Percentiles rank a stretch among this genome's conserved stretches.
These are phyloP conservation scores for Meandrusa payeni DNA, from an alignment of 2,888 invertebrate species.

Conservation along the genomic window DNA sequence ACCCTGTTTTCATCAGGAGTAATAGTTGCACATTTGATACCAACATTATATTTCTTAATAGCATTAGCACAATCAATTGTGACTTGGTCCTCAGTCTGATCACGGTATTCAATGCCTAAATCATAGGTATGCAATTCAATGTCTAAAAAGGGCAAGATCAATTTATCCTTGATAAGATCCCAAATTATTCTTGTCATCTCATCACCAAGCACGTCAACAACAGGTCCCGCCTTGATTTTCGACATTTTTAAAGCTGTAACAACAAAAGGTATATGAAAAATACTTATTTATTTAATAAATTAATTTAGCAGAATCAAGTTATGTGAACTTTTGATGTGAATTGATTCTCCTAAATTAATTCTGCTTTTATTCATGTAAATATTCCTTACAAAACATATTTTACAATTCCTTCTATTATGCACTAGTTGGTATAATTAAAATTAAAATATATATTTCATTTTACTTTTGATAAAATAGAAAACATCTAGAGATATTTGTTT, in stretches of 20 bases:
- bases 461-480: no score
- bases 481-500: no score
- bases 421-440: no score
- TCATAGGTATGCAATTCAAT: constrained; percentile 97
- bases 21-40: constrained; percentile 99
- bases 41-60: constrained; percentile 97
- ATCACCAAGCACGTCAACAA: constrained; percentile 96
- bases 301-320: no score
- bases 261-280: constrained; percentile 35
- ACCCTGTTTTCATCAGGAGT: constrained; percentile 98
- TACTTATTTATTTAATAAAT: no score
- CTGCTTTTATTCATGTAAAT: no score
- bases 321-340: no score
- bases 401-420: no score
- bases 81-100: constrained; percentile 96
- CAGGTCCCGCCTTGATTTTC: constrained; percentile 91
- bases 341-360: no score
- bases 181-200: constrained; percentile 99
- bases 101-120: constrained; percentile 96
- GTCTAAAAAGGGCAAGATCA: constrained; percentile 97
- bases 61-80: constrained; percentile 98
- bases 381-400: no score
- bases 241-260: constrained; percentile 57
- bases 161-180: constrained; percentile 98
- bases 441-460: no score